Conservation (phyloP, 2,888 invertebrate genomes). For the Crocallis elinguaria region DNA sequence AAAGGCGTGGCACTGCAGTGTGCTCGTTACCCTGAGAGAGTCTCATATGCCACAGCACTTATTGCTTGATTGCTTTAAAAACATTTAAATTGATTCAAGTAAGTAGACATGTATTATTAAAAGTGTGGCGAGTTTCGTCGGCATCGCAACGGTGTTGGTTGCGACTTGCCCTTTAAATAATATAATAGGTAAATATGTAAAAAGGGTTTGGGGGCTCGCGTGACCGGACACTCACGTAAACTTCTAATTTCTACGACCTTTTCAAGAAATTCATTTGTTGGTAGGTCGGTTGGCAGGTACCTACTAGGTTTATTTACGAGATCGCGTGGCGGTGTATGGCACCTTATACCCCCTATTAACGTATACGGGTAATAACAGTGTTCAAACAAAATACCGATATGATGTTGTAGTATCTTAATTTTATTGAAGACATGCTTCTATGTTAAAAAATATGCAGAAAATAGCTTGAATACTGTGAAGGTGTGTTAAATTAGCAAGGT, state of each 20-base stretch:
- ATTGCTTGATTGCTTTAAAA: too few species aligned
- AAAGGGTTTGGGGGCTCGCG: conserved; percentile 67
- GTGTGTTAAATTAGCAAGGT: too few species aligned
- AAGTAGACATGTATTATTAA: conserved; percentile 5
- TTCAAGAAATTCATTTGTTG: conserved; percentile 79
- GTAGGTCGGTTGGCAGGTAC: conserved; percentile 34
- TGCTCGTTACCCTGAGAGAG: too few species aligned
- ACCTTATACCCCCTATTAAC: conserved; percentile 62
- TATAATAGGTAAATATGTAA: conserved; percentile 65
- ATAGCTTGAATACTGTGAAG: too few species aligned
- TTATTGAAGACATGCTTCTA: neutral
- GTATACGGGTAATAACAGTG: conserved; percentile 36
- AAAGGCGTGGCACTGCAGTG: too few species aligned
- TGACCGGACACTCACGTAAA: conserved; percentile 75
- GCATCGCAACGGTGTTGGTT: conserved; percentile 47
- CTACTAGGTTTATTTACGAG: conserved; percentile 64
- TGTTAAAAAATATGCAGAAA: neutral
- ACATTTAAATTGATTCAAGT: too few species aligned
- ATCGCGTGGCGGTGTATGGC: conserved; percentile 64
- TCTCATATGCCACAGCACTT: too few species aligned
- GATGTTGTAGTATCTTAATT: neutral
- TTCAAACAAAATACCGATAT: conserved; percentile 10
- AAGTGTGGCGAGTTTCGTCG: conserved; percentile 36
- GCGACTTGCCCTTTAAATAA: conserved; percentile 54
- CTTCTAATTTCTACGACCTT: conserved; percentile 81